Evolutionary conservation across 2,113 vertebrate species (phyloP).

Genomic region (Spheniscus mendiculus): DNA sequence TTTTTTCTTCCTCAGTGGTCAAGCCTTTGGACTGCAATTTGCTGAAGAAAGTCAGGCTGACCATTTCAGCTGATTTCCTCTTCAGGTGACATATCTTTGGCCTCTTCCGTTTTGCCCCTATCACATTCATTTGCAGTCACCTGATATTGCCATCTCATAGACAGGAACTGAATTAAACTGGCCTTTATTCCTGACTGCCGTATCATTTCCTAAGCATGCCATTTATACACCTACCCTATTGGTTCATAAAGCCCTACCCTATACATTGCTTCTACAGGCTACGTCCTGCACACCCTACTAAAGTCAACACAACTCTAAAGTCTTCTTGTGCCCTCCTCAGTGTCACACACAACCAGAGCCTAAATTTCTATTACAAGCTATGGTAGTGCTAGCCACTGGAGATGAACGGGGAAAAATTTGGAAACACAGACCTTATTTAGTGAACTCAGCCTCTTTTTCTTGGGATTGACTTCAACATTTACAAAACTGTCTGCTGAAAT

Average conservation of each 20-base stretch:
- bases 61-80: not conserved
- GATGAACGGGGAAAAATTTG: not conserved
- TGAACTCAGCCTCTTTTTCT: not conserved
- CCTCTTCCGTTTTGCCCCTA: not conserved
- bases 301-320: not conserved
- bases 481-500: not conserved
- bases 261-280: not conserved
- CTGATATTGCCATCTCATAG: not conserved
- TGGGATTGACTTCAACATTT: not conserved
- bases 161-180: not conserved
- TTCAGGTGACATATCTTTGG: not conserved
- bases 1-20: not conserved
- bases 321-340: not conserved
- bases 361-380: not conserved
- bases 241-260: not conserved
- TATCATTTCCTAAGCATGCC: not conserved
- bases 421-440: not conserved
- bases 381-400: not conserved
- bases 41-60: not conserved
- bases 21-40: not conserved
- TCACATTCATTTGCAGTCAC: not conserved
- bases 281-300: not conserved
- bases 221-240: not conserved
- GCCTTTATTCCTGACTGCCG: not conserved
- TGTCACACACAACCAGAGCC: not conserved